Evolutionary conservation across 2,797 vertebrate genomes (phyloP), one percentile per base, ranked within the genome.

Genomic region (Xenentodon cancila): DNA sequence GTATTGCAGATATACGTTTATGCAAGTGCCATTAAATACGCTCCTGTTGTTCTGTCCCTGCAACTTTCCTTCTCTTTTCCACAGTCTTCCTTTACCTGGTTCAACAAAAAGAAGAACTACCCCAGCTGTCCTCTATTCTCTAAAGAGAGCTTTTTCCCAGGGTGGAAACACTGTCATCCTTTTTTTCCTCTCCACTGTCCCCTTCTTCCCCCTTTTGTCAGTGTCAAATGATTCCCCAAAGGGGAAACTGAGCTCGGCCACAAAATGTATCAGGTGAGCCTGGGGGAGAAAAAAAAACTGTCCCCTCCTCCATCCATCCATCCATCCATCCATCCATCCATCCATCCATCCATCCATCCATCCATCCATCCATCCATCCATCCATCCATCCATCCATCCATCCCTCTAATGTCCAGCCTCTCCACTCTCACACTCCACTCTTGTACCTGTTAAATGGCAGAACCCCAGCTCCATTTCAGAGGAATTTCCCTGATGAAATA

Each of bases 401-500:
- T 25, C 25, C 25, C 3, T 25, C 25, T 5, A 25, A 3, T 5
- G 45, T 50, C 51, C 5, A 18, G 8, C 18, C 42, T 48, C 48
- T 55, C 54, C 53, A 53, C 53, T 54, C 65, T 58, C 55, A n/a
- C 40, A 53, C 74, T 72, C 59, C 53, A n/a, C 66, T 69, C 55
- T 59, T 42, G 34, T 87, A 78, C 81, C 88, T 85, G 64, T 52
- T 46, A 27, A 71, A 60, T 88, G 82, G 77, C 79, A 68, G 18
- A 72, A 66, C 57, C 78, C 68, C 65, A 82, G 68, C 53, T 57
- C 54, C 71, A 67, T 77, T 74, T 80, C 64, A 79, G 71, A 85
- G 77, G 84, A 90, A 89, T 89, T 89, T 87, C 74, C 76, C 75
- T 68, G 73, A 73, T 87, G 79, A 89, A 91, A 83, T 90, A 71